Evolutionary conservation across 2,797 vertebrate species (phyloP).

Genomic region (Chlorospingus semifuscus): DNA sequence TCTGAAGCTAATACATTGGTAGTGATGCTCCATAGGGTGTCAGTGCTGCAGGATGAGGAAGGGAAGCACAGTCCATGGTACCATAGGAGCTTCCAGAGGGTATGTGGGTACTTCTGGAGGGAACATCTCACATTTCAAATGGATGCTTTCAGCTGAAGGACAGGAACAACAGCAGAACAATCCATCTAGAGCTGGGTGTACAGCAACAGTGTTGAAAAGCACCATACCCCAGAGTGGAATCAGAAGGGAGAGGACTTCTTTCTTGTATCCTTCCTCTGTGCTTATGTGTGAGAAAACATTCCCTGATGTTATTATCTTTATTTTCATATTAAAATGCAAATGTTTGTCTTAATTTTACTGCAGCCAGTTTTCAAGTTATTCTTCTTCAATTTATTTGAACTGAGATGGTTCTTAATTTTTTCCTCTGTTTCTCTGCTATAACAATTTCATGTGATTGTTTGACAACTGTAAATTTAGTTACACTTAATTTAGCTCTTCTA

Average conservation of each 20-base stretch:
- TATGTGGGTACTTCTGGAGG: constrained; percentile 79
- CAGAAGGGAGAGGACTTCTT: background rate
- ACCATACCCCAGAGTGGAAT: fast-evolving
- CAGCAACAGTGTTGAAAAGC: background rate
- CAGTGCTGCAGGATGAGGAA: constrained; percentile 77
- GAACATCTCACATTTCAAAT: background rate
- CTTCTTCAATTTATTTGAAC: background rate
- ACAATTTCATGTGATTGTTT: background rate
- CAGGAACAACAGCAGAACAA: fast-evolving
- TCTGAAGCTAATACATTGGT: constrained; percentile 73
- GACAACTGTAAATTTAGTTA: background rate
- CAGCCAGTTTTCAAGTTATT: background rate
- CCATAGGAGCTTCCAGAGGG: background rate
- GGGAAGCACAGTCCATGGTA: background rate
- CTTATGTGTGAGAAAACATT: background rate
- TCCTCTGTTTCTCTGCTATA: background rate
- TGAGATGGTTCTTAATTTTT: background rate
- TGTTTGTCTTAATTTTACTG: background rate
- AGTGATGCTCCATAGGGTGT: constrained; percentile 61
- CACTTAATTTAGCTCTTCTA: background rate
- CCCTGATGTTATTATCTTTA: background rate
- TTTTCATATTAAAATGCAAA: background rate
- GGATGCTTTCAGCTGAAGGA: background rate
- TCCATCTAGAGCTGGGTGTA: background rate
- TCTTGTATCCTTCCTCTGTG: background rate